A percentile compares a stretch with the other conserved stretches of the same genome.
Evolutionary conservation across 1,140 invertebrate genomes (phyloP).

Genomic region (Papilio dardanus): DNA sequence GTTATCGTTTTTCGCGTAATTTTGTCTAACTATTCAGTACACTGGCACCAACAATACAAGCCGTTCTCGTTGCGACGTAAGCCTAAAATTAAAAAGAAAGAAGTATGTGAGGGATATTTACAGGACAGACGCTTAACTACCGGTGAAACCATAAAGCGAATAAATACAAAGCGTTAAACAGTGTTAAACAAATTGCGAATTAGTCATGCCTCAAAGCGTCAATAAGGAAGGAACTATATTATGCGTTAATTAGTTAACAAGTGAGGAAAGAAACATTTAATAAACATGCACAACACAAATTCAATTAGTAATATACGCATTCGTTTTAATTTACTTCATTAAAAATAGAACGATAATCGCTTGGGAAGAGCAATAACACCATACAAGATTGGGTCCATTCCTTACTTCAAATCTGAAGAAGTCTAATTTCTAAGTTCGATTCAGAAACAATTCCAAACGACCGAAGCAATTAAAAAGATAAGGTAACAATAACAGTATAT

Average conservation of each 20-base stretch:
- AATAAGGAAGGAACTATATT: conserved; percentile 30
- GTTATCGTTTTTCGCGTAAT: conserved; percentile 41
- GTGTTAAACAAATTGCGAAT: neutral
- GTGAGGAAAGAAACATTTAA: neutral
- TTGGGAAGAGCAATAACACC: no score
- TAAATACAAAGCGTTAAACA: conserved; percentile 33
- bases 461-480: neutral
- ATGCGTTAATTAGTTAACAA: neutral
- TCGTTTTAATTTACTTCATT: neutral
- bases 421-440: no score
- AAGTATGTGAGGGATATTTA: conserved; percentile 58
- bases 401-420: neutral
- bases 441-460: no score
- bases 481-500: no score
- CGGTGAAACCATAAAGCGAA: conserved; percentile 14
- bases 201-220: conserved; percentile 26
- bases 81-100: conserved; percentile 75
- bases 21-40: conserved; percentile 43
- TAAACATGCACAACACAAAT: neutral
- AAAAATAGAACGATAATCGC: no score
- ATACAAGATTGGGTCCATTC: neutral
- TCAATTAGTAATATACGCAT: neutral
- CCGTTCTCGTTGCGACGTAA: conserved; percentile 16
- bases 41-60: conserved; percentile 29
- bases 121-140: conserved; percentile 42